Base-by-base conservation (phyloP, 2,888 invertebrate genomes). In the Pomacea canaliculata region DNA sequence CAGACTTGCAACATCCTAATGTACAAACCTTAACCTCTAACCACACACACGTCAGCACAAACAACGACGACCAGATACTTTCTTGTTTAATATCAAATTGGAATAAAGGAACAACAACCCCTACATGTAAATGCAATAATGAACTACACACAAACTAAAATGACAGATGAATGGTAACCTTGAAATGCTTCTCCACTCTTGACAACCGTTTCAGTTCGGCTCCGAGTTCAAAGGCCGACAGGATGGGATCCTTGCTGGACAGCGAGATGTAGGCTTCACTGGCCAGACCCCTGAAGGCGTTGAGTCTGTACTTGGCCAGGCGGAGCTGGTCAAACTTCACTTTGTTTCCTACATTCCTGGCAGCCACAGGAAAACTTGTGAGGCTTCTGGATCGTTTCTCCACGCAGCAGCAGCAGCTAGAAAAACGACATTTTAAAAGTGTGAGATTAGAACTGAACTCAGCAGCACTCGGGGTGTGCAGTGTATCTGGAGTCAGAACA, bases 251-350 rank as follows among this genome's bases (percentile, higher is more conserved):
- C 68, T 89, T 87, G 76, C 87, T 88, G 62, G 88, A 88, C 67
- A 90, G 81, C 0, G 89, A 89, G 27, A 90, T 88, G 77, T 90
- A 90, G 10, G 89, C 87, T 77, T 90, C 90, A 77, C 89, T 90
- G 9, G 89, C 83, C 76, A 90, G 78, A 0, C 88, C 90, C 63
- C 86, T 76, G 83, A 89, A 90, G 9, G 89, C 88, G 80, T 90
- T 89, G 62, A 90, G 83, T 37, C 90, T 81, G 48, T 87, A 88
- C 76, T 88, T 89, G 16, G 90, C 90, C 67, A 89, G 86, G n/a
- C 89, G 84, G 16, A 90, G 83, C 76, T 88, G 88, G 79, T 90
- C 90, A 72, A 87, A 88, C 78, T 86, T 86, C 81, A 86, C 76
- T 70, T 70, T 72, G 73, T 80, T 80, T 7, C 77, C 77, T 74